Evolutionary conservation across 2,113 vertebrate genomes (phyloP), one percentile per base, ranked within the genome.

Genomic region (Laterallus jamaicensis): DNA sequence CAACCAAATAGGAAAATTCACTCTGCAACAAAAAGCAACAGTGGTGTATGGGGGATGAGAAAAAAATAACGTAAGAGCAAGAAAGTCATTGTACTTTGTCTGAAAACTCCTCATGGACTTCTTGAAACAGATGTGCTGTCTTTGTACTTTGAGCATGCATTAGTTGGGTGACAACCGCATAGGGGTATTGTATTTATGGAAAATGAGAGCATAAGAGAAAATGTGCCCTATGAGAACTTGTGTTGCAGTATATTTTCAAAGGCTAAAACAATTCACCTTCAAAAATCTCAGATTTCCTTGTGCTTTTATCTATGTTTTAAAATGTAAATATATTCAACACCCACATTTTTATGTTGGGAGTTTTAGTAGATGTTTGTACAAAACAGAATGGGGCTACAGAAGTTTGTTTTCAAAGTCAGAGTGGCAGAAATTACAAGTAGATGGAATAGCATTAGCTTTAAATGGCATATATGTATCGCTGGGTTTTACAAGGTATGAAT

Each of bases 401-500:
- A 88, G 18, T 82, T 76, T 86, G 28, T 88, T 94, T 92, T 88
- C 66, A 83, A 75, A 71, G 64, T 28, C 6, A 87, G 50, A 73
- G 7, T 79, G 55, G n/a, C 44, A 91, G 60, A 76, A 88, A 93
- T 64, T 64, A 66, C 17, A 71, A 81, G 28, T 47, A 78, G 66
- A 79, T 66, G 28, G 15, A 92, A 79, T 2, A 90, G n/a, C 49
- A 82, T 29, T 73, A 81, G 20, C 50, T 92, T 79, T 76, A 94
- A 75, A 86, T 58, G 12, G 31, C 58, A 44, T 82, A 54, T 90
- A 56, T 12, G 11, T 73, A 92, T 71, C 47, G 59, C 11, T 16
- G 71, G 39, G 88, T 83, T 88, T 77, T 84, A 80, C 74, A 92
- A 92, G 62, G 66, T 88, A 94, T 55, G 55, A 87, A 80, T 42